Conservation (phyloP, 1,140 invertebrate species). For the Aphelinus atriplicis region DNA sequence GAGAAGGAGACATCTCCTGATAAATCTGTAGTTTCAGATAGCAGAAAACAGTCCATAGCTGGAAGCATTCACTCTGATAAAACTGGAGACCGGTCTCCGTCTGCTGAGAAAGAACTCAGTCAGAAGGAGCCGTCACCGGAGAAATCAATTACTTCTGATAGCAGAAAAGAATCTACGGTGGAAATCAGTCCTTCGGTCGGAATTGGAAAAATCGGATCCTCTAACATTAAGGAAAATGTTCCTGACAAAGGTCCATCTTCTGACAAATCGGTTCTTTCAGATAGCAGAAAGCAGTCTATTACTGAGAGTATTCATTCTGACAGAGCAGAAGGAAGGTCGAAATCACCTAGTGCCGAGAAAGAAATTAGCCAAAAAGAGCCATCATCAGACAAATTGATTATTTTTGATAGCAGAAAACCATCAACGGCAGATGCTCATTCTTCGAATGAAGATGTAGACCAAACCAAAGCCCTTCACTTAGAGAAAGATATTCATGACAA, state of each 20-base stretch:
- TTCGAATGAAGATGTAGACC: neutral
- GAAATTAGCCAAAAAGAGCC: conserved; percentile 1
- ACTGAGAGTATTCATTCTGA: no score
- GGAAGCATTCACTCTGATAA: neutral
- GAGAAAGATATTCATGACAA: conserved; percentile 16
- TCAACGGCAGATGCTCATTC: neutral
- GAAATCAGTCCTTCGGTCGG: neutral
- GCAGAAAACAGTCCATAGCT: neutral
- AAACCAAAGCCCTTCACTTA: conserved; percentile 25
- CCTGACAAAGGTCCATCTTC: neutral
- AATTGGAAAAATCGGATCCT: neutral
- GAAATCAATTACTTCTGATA: neutral
- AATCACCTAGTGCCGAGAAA: conserved; percentile 33
- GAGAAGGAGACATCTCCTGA: neutral
- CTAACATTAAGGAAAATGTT: conserved; percentile 17
- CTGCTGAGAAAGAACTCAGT: conserved; percentile 1
- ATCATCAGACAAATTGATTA: neutral
- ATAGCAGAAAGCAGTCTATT: neutral
- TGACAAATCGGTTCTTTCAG: neutral
- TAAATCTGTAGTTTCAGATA: neutral
- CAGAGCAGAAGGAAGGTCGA: conserved; percentile 5
- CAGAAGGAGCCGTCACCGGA: conserved; percentile 12
- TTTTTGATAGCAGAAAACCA: neutral
- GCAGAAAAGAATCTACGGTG: neutral
- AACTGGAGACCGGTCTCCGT: neutral